Evolutionary conservation across 2,888 invertebrate genomes (phyloP).

Genomic region (Ophion ellenae): DNA sequence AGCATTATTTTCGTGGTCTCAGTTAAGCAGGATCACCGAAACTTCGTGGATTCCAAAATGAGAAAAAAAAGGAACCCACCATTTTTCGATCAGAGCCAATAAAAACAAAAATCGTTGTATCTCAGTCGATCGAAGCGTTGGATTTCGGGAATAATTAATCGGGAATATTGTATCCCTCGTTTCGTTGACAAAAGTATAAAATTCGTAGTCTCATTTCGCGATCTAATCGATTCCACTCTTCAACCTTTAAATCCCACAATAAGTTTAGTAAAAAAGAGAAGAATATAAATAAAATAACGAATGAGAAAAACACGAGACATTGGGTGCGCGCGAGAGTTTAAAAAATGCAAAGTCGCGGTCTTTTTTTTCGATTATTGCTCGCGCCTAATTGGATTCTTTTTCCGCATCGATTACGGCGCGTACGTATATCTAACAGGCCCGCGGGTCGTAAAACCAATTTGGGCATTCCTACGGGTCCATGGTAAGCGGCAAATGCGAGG

Average conservation of each 20-base stretch:
- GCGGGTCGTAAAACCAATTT: slow-evolving; percentile 78
- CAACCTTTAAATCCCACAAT: slow-evolving; percentile 24
- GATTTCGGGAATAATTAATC: slow-evolving; percentile 27
- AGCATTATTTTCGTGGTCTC: slow-evolving; percentile 11
- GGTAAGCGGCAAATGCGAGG: slow-evolving; percentile 40
- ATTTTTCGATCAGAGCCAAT: slow-evolving; percentile 3
- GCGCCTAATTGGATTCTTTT: slow-evolving; percentile 81
- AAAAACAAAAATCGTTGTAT: slow-evolving; percentile 6
- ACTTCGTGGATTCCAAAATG: slow-evolving; percentile 24
- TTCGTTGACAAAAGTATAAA: background rate
- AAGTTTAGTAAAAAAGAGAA: slow-evolving; percentile 5
- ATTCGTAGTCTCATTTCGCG: slow-evolving; percentile 18
- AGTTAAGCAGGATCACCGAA: slow-evolving; percentile 1
- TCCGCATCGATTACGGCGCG: slow-evolving; percentile 74
- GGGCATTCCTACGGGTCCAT: slow-evolving; percentile 73
- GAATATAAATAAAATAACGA: slow-evolving; percentile 18
- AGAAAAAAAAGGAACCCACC: slow-evolving; percentile 1
- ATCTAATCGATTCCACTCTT: slow-evolving; percentile 50
- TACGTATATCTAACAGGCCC: slow-evolving; percentile 71
- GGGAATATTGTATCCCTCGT: background rate
- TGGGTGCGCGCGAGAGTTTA: background rate
- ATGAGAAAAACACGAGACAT: slow-evolving; percentile 23
- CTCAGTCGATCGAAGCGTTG: background rate
- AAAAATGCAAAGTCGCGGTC: slow-evolving; percentile 57
- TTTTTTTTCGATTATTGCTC: slow-evolving; percentile 78